These are phyloP conservation scores for Anisognathus igniventris DNA, from an alignment of 2,797 vertebrate species.

Conservation along the genomic window DNA sequence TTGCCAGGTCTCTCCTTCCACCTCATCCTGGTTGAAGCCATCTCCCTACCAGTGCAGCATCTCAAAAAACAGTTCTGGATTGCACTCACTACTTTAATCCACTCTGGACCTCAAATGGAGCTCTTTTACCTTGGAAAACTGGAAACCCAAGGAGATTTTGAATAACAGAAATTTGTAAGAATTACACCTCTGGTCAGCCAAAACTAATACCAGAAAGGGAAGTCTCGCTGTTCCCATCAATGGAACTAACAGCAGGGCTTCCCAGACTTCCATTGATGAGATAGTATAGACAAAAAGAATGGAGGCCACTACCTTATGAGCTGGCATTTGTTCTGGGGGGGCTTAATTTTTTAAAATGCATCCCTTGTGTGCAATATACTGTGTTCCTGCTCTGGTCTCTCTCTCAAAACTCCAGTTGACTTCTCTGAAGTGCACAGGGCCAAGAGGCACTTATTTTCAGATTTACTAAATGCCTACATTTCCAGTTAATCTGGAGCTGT, in stretches of 20 bases:
- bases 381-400: neutral
- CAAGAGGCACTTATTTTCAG: neutral
- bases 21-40: fast-evolving
- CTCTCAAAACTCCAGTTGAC: neutral
- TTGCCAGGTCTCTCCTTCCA: neutral
- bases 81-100: neutral
- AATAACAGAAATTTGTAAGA: neutral
- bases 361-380: neutral
- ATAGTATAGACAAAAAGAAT: neutral
- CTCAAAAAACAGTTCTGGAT: neutral
- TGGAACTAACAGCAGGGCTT: neutral
- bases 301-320: neutral
- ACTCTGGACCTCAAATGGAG: neutral
- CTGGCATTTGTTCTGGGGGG: neutral
- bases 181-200: neutral
- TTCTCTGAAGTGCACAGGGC: neutral
- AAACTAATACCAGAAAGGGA: neutral
- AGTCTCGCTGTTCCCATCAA: neutral
- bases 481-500: conserved; percentile 7
- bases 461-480: neutral
- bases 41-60: neutral
- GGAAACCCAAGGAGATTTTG: neutral
- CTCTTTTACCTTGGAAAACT: neutral
- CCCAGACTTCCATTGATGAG: neutral
- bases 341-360: neutral